Conservation (phyloP, 2,113 vertebrate genomes). For the Rallus limicola region DNA sequence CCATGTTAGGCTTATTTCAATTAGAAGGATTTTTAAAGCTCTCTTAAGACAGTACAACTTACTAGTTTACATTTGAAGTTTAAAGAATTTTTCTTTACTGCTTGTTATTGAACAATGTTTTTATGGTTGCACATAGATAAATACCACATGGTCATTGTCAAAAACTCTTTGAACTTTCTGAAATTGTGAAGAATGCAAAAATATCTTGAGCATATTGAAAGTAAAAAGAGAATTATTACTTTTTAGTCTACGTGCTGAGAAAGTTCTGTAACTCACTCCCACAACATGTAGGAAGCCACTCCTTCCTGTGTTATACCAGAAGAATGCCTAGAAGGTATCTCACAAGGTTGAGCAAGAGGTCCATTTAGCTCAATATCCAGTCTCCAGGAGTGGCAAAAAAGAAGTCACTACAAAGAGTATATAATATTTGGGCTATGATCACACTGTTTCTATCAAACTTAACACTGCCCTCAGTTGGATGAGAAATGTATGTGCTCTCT, state of each 20-base stretch:
- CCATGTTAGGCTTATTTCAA: background rate
- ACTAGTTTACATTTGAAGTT: background rate
- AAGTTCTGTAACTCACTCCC: background rate
- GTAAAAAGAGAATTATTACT: background rate
- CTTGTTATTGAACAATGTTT: background rate
- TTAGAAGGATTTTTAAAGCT: background rate
- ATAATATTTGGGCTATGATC: background rate
- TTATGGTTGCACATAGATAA: background rate
- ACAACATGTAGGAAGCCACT: accelerated
- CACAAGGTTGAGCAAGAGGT: background rate
- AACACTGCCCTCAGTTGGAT: background rate
- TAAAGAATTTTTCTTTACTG: background rate
- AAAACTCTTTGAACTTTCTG: background rate
- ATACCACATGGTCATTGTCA: background rate
- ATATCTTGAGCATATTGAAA: background rate
- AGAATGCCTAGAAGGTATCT: background rate
- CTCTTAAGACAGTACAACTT: background rate
- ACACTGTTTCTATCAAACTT: background rate
- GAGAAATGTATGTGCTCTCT: background rate
- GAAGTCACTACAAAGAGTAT: background rate
- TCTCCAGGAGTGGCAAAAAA: background rate
- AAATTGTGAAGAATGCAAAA: background rate
- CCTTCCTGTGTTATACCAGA: background rate
- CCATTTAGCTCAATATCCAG: background rate
- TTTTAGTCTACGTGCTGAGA: background rate